A percentile compares a stretch with the other conserved stretches of the same genome.
Evolutionary conservation across 2,888 invertebrate genomes (phyloP).

Genomic region (Adelognathus sp.): DNA sequence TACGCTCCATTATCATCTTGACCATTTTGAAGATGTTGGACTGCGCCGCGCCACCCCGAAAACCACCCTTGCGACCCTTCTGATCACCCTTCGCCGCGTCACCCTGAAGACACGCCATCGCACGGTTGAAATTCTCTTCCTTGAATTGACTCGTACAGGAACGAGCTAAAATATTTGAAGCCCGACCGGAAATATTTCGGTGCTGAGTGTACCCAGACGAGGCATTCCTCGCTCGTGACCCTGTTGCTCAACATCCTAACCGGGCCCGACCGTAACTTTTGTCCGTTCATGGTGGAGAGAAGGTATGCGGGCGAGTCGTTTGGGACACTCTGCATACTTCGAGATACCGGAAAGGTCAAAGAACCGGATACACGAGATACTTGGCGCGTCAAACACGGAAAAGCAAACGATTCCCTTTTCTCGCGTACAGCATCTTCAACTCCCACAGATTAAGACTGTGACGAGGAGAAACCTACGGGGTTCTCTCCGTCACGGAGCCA

Average conservation of each 20-base stretch:
- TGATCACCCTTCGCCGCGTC: slow-evolving; percentile 93
- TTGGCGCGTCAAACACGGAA: background rate
- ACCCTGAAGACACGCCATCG: slow-evolving; percentile 95
- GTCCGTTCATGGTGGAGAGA: too few species aligned
- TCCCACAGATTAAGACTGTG: background rate
- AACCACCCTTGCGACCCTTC: slow-evolving; percentile 89
- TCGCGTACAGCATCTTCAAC: background rate
- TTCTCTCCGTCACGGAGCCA: background rate
- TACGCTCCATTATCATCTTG: slow-evolving; percentile 99
- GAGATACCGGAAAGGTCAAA: slow-evolving; percentile 23
- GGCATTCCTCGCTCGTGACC: background rate
- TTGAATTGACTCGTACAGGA: slow-evolving; percentile 97
- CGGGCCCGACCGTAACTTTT: background rate
- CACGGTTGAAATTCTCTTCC: slow-evolving; percentile 98
- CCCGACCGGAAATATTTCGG: slow-evolving; percentile 29
- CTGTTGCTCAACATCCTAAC: background rate
- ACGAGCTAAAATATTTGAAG: too few species aligned
- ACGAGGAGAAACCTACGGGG: slow-evolving; percentile 1
- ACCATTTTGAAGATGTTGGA: slow-evolving; percentile 98
- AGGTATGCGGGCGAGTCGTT: background rate
- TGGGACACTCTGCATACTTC: background rate
- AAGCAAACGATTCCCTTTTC: background rate
- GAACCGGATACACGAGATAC: slow-evolving; percentile 14
- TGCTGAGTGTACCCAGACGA: background rate
- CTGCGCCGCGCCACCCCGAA: slow-evolving; percentile 84